A percentile compares a stretch with the other conserved stretches of the same genome.
Evolutionary conservation across 2,113 vertebrate species (phyloP).

Genomic region (Sceloporus tristichus): DNA sequence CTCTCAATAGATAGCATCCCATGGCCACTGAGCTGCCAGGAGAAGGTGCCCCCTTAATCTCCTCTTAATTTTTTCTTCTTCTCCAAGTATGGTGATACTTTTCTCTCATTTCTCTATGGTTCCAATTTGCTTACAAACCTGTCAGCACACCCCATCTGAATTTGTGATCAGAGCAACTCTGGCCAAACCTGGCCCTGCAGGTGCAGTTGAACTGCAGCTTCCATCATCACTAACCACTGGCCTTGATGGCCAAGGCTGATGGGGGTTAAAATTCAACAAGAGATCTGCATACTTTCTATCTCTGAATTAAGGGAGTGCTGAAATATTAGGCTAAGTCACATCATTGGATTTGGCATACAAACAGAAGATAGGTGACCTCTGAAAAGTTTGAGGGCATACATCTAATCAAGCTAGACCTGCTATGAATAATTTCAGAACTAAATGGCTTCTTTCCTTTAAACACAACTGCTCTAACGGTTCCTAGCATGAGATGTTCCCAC

Average conservation of each 20-base stretch:
- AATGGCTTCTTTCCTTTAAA: background rate
- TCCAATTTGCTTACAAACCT: background rate
- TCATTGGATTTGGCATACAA: background rate
- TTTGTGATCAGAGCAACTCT: background rate
- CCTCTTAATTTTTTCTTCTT: background rate
- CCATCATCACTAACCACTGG: background rate
- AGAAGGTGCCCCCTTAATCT: too few relatives aligned
- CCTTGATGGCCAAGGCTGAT: background rate
- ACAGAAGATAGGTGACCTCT: constrained; percentile 16
- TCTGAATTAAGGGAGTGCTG: background rate
- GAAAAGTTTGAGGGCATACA: background rate
- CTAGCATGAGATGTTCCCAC: background rate
- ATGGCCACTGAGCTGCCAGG: background rate
- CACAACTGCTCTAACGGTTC: too few relatives aligned
- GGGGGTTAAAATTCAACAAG: background rate
- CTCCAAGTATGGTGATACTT: background rate
- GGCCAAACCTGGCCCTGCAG: too few relatives aligned
- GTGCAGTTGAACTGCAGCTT: too few relatives aligned
- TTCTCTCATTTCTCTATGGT: background rate
- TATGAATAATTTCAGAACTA: background rate
- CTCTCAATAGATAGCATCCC: background rate
- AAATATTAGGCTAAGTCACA: background rate
- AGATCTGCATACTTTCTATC: background rate
- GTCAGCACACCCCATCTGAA: background rate
- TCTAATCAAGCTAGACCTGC: constrained; percentile 3